Evolutionary conservation across 1,140 invertebrate species (phyloP).

Genomic region (Brachionus rubens): DNA sequence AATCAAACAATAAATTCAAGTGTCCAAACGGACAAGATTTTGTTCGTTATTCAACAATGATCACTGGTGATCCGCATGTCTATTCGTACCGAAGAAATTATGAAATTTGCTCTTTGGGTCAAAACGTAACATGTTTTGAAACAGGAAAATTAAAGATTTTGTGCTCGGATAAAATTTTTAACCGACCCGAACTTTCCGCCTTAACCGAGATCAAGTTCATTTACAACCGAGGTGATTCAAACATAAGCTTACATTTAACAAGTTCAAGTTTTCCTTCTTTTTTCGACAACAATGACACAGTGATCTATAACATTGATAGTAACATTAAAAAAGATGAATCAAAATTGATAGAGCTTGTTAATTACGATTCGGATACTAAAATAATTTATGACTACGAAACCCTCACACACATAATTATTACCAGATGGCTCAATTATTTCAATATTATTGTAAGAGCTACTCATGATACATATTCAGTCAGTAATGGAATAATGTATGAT

Average conservation of each 20-base stretch:
- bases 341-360: not conserved
- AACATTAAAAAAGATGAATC: too few relatives aligned
- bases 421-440: not conserved
- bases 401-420: not conserved
- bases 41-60: not conserved
- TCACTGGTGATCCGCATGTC: not conserved
- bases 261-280: not conserved
- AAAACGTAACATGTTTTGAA: not conserved
- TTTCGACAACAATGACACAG: not conserved
- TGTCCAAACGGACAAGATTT: not conserved
- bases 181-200: not conserved
- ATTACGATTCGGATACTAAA: not conserved
- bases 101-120: not conserved
- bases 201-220: not conserved
- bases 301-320: not conserved
- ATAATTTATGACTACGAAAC: not conserved
- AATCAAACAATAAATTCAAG: not conserved
- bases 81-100: not conserved
- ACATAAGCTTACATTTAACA: not conserved
- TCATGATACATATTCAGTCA: not conserved
- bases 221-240: not conserved
- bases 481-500: not conserved
- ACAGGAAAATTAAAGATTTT: not conserved
- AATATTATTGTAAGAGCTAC: not conserved
- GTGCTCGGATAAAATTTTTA: not conserved